Percentiles rank a stretch among this genome's conserved stretches.
These are phyloP conservation scores for Takifugu rubripes DNA, from an alignment of 2,797 vertebrate genomes.

Conservation along the genomic window DNA sequence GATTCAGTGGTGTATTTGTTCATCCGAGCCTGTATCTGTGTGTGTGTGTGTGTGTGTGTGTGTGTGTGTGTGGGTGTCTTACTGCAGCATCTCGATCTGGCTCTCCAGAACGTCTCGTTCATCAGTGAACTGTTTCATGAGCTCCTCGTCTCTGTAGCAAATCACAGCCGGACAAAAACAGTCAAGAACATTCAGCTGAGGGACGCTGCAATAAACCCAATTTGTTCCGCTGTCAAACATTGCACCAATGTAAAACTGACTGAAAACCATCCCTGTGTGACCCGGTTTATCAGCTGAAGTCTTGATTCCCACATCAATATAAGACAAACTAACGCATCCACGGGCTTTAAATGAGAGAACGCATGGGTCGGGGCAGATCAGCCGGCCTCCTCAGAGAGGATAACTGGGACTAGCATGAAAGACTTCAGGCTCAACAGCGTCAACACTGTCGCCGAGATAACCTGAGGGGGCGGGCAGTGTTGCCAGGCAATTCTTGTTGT, in stretches of 20 bases:
- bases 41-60: not conserved
- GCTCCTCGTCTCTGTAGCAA: conserved; percentile 84
- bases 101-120: conserved; percentile 88
- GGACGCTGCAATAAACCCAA: not conserved
- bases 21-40: no score
- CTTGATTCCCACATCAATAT: no score
- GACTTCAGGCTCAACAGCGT: conserved; percentile 11
- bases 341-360: no score
- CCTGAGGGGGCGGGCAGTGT: conserved; percentile 34
- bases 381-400: not conserved
- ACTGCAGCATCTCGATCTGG: conserved; percentile 95
- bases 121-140: conserved; percentile 87
- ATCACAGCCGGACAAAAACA: conserved; percentile 16
- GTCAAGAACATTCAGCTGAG: not conserved
- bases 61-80: conserved; percentile 60
- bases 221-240: not conserved
- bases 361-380: not conserved
- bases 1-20: no score
- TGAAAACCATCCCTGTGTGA: not conserved
- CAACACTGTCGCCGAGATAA: conserved; percentile 6
- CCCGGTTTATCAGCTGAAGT: not conserved
- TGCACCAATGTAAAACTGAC: not conserved
- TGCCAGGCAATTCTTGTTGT: conserved; percentile 60
- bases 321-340: no score
- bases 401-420: conserved; percentile 1